A percentile compares a stretch with the other conserved stretches of the same genome.
These are phyloP conservation scores for Corythaeola cristata DNA, from an alignment of 2,113 vertebrate species.

Conservation along the genomic window DNA sequence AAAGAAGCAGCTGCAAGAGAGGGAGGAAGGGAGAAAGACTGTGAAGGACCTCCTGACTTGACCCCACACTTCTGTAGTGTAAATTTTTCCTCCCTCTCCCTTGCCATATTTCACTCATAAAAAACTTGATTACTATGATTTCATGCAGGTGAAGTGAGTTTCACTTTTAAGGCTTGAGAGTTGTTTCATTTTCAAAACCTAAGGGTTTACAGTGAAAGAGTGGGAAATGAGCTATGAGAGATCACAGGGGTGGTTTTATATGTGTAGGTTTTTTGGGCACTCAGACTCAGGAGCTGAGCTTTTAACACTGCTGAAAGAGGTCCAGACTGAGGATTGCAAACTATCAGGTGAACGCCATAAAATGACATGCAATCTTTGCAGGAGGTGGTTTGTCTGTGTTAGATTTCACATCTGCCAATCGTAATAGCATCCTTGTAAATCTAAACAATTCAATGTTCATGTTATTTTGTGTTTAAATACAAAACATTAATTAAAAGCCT, in stretches of 20 bases:
- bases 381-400: background rate
- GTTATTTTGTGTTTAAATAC: background rate
- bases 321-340: background rate
- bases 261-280: background rate
- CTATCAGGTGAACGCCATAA: background rate
- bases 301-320: background rate
- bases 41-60: background rate
- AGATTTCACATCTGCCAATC: background rate
- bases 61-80: background rate
- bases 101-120: background rate
- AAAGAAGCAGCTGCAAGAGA: background rate
- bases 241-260: background rate
- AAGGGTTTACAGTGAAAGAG: background rate
- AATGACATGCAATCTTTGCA: background rate
- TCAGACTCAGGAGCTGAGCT: background rate
- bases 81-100: background rate
- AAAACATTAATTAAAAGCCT: background rate
- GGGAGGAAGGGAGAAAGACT: background rate
- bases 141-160: background rate
- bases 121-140: background rate
- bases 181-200: conserved; percentile 35
- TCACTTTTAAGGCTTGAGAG: background rate
- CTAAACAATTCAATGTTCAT: background rate
- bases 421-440: background rate
- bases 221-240: background rate